Evolutionary conservation across 2,113 vertebrate species (phyloP), one percentile per base, ranked within the genome.

Genomic region (Erpornis zantholeuca): DNA sequence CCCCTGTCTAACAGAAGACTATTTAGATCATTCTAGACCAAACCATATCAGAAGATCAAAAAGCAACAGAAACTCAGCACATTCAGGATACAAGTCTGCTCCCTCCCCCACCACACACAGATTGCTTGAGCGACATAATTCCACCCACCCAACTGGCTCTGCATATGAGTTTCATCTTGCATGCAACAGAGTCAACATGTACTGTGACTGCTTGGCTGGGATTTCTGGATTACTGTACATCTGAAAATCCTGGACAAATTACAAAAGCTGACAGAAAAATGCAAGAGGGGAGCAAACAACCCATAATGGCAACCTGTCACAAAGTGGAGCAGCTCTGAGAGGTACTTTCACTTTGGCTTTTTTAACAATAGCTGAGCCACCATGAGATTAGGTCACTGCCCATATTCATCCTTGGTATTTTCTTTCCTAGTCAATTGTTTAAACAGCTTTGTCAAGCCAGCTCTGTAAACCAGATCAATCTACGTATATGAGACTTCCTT

Each of bases 71-170:
- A 93, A 71, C 8, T n/a, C 14, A 24, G 33, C 1, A 3, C 38
- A 52, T 36, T 52, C 28, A 68, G 49, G 56, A 49, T 16, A 56
- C 0, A 0, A 76, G 31, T 14, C 45, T 38, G 49, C 31, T 68
- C 57, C n/a, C 29, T 31, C 9, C 0, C n/a, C 31, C 36, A 12
- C 0, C 3, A 12, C 38, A 68, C 31, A 49, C 6, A 72, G 49
- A 47, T 35, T 3, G 1, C 5, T 54, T 54, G 40, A 5, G 10
- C 0, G 0, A 80, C 17, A 10, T 22, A 50, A 69, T 16, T 3
- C 2, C 44, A 53, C 61, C 0, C 0, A 66, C 14, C 44, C 66
- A 90, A 61, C 82, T 28, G 11, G 82, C 53, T 82, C 63, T 22
- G n/a, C 53, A 69, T 35, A 50, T 7, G 0, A 69, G 54, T 73